These are phyloP conservation scores for Drosophila anomalata DNA, from an alignment of 2,888 invertebrate genomes.

Conservation along the genomic window DNA sequence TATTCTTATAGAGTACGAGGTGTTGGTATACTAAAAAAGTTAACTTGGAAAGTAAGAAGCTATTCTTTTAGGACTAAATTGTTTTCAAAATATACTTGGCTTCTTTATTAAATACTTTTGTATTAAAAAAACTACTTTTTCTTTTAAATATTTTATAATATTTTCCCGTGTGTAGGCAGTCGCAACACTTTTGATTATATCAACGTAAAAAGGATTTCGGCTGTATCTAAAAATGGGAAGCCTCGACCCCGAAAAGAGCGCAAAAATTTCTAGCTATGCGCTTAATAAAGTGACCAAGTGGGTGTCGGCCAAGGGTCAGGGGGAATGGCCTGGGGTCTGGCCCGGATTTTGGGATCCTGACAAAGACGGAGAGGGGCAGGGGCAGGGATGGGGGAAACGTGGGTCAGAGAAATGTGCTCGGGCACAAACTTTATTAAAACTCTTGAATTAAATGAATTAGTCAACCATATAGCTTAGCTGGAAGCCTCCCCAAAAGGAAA, in stretches of 20 bases:
- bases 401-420: conserved; percentile 64
- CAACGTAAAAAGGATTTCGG: conserved; percentile 55
- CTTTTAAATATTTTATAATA: background rate
- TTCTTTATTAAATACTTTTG: no score
- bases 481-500: conserved; percentile 40
- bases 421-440: conserved; percentile 78
- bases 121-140: no score
- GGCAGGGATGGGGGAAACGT: conserved; percentile 17
- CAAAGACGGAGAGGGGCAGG: background rate
- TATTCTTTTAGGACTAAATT: no score
- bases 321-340: conserved; percentile 7
- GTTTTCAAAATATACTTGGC: background rate
- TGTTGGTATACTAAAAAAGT: background rate
- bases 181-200: conserved; percentile 77
- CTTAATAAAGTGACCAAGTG: conserved; percentile 74
- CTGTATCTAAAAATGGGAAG: conserved; percentile 50
- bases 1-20: background rate
- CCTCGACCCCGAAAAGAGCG: conserved; percentile 44
- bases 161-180: conserved; percentile 25
- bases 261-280: conserved; percentile 60
- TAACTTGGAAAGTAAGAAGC: background rate
- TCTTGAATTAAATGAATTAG: conserved; percentile 79
- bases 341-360: conserved; percentile 16
- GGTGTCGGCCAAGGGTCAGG: conserved; percentile 12
- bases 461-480: conserved; percentile 76